Evolutionary conservation across 23 tunicate species (phyloP).

Genomic region (Clavelina lepadiformis): DNA sequence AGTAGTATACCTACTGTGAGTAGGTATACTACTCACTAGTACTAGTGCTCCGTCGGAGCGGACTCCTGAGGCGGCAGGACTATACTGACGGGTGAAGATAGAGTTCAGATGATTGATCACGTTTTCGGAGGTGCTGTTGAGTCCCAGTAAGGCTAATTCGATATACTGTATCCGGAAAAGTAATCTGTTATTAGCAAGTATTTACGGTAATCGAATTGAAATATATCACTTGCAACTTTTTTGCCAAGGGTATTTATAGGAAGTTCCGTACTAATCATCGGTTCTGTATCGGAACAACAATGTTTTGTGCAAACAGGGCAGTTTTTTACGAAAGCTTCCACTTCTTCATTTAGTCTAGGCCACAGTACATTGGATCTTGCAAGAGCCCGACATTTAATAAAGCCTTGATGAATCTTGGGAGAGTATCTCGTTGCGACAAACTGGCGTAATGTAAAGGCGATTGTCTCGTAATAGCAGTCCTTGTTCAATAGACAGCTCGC

Average conservation of each 20-base stretch:
- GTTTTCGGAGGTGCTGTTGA: conserved; percentile 8
- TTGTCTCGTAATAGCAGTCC: no score
- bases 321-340: conserved; percentile 1
- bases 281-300: conserved; percentile 13
- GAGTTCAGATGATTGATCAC: conserved; percentile 14
- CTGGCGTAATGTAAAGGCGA: no score
- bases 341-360: conserved; percentile 18
- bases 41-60: no score
- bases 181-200: conserved; percentile 22
- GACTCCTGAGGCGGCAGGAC: no score
- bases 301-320: conserved; percentile 8
- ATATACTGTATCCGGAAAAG: conserved; percentile 29
- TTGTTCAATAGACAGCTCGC: no score
- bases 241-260: conserved; percentile 28
- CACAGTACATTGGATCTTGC: conserved; percentile 6
- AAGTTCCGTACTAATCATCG: conserved; percentile 2
- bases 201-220: neutral
- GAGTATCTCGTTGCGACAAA: no score
- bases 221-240: conserved; percentile 15
- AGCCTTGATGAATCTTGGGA: conserved; percentile 14
- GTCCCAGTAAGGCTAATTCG: conserved; percentile 7
- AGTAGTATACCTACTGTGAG: no score
- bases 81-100: conserved; percentile 4
- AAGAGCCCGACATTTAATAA: conserved; percentile 5
- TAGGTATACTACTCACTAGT: no score